Base-by-base conservation (phyloP, 1,140 invertebrate genomes). In the Drosophila punjabiensis region DNA sequence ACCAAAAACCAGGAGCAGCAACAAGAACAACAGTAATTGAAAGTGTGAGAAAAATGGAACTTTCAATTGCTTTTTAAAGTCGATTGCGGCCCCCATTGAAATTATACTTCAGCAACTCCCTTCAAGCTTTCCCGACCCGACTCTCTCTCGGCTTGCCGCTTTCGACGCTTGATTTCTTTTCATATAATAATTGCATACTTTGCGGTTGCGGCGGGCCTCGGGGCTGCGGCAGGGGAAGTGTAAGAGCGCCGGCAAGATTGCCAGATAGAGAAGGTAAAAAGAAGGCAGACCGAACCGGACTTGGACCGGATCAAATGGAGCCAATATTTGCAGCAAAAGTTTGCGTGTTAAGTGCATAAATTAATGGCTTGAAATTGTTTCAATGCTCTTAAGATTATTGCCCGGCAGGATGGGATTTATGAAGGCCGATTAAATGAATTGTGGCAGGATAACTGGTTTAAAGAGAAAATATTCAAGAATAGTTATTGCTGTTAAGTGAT, bases 261-360 rank as follows among this genome's bases (percentile, higher is more conserved):
- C 32, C 7, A 35, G 50, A 47, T 32, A 64, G 39, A 47, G 62
- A n/a, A 33, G 37, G 28, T 10, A 30, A 35, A 56, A 20, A 11
- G 16, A 24, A 14, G 39, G 41, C 11, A n/a, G 37, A 30, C 20
- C 16, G 55, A n/a, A 30, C 50, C 28, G 48, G 48, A 50, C 39
- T 28, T n/a, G n/a, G 28, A 45, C 52, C 66, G 37, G 41, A 41
- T 20, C 33, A 48, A 39, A 43, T 65, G 67, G 35, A 79, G 48
- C 83, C 82, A 88, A 89, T 89, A 89, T 88, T 88, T 89, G 81
- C 84, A 73, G 74, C 78, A 65, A 76, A 88, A 88, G 84, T 88
- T 88, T 84, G 81, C 81, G 84, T 89, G 84, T 84, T 84, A 84
- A 88, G 84, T 89, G 84, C 85, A 69, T 73, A 84, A 88, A 89